These are phyloP conservation scores for Phoenicopterus ruber DNA, from an alignment of 2,113 vertebrate genomes.

Conservation along the genomic window DNA sequence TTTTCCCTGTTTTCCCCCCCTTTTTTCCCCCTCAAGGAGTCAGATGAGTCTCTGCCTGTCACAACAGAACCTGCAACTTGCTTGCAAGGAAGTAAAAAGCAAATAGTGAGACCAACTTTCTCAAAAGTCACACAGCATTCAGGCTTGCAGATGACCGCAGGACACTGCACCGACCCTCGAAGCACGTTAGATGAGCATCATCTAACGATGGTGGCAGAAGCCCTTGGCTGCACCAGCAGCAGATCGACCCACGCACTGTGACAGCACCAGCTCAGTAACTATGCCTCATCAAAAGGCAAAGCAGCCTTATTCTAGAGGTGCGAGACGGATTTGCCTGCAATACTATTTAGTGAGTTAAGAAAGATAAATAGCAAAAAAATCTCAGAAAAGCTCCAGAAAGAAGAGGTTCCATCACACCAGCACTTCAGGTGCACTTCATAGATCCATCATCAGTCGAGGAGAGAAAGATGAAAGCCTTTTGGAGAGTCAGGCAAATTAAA, in stretches of 20 bases:
- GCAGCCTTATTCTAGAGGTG: not conserved
- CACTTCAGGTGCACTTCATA: not conserved
- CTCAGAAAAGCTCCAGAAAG: not conserved
- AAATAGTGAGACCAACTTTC: not conserved
- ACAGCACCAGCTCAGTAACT: not conserved
- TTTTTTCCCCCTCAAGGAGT: not conserved
- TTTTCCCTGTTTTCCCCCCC: not conserved
- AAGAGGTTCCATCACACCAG: not conserved
- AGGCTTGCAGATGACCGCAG: accelerated
- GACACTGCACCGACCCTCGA: not conserved
- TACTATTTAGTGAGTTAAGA: not conserved
- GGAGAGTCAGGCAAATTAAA: not conserved
- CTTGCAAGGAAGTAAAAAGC: not conserved
- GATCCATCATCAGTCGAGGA: not conserved
- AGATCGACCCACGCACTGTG: accelerated
- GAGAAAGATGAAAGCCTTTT: not conserved
- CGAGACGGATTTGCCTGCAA: not conserved
- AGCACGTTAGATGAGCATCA: too few species aligned
- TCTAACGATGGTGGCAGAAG: not conserved
- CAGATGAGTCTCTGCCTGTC: not conserved
- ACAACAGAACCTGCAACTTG: not conserved
- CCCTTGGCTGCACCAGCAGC: not conserved
- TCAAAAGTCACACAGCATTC: not conserved
- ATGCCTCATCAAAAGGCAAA: not conserved
- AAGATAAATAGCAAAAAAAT: not conserved